Base-by-base conservation (phyloP, 2,797 vertebrate genomes). In the Macropus fuliginosus region DNA sequence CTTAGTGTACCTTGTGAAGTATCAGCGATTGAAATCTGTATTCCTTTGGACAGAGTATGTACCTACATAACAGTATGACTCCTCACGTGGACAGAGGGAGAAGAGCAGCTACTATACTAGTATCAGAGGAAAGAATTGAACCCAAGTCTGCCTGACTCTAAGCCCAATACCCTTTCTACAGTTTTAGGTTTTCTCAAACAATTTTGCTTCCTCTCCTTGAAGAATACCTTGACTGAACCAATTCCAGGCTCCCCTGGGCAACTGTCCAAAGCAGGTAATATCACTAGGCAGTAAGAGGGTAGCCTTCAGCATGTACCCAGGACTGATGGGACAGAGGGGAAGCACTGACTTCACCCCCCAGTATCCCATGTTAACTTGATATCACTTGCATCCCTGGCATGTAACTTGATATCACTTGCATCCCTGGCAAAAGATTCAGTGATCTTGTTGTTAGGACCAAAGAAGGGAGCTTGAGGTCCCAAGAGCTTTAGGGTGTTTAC, bases 221-320 rank as follows among this genome's bases (percentile, higher is more conserved):
- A 74, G 46, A 59, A 55, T 13, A 91, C 74, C 46, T 94, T 92
- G 21, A 91, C 1, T 34, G 11, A 66, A 5, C 55, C 74, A n/a
- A 93, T 94, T 56, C 59, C 56, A 94, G 90, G 66, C 54, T 87
- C 90, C n/a, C 21, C 0, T 1, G n/a, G 55, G 14, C 55, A 90
- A 92, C 0, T 90, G 50, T 93, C 90, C 55, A 94, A 56, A 34
- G 91, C 57, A 52, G 54, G 55, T 91, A 94, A 92, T 91, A 74
- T 16, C 4, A 52, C 16, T 40, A 91, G 92, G 57, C 13, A 59
- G 29, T 91, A 5, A 59, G 5, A 95, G 3, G 52, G 12, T 4
- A 55, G 50, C 46, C 56, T 5, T 54, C 52, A 90, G 6, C 74
- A 54, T 62, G 54, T 81, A 27, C 52, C 56, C 46, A 34, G n/a